Evolutionary conservation across 2,113 vertebrate genomes (phyloP).

Genomic region (Alouatta palliata): DNA sequence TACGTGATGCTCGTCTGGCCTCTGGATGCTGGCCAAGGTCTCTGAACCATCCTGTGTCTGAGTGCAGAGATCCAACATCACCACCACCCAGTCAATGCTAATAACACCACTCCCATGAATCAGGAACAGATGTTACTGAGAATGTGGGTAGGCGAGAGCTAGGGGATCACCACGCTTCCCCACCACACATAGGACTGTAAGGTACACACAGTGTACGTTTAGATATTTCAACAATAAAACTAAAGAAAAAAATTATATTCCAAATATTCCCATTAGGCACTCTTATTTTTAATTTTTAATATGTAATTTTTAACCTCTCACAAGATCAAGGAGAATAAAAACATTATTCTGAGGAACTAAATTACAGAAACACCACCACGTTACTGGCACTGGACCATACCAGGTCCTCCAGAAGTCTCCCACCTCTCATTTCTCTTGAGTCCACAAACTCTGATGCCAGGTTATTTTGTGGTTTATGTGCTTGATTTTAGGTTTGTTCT

Average conservation of each 20-base stretch:
- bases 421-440: not conserved
- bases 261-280: not conserved
- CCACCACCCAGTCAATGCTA: not conserved
- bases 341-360: not conserved
- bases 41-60: not conserved
- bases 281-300: slow-evolving; percentile 17
- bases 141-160: not conserved
- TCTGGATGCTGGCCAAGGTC: not conserved
- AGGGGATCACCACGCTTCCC: not conserved
- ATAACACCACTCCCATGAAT: rapidly evolving
- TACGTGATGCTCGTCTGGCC: not conserved
- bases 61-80: not conserved
- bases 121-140: not conserved
- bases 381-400: not conserved
- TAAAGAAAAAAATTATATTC: not conserved
- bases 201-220: not conserved
- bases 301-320: not conserved
- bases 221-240: slow-evolving; percentile 23
- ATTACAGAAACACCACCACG: not conserved
- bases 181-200: not conserved
- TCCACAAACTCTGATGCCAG: not conserved
- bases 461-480: not conserved
- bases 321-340: not conserved
- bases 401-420: not conserved
- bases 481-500: slow-evolving; percentile 2